Evolutionary conservation across 92 coral and sea anemone species (phyloP).

Genomic region (Phenganax stokvisi): DNA sequence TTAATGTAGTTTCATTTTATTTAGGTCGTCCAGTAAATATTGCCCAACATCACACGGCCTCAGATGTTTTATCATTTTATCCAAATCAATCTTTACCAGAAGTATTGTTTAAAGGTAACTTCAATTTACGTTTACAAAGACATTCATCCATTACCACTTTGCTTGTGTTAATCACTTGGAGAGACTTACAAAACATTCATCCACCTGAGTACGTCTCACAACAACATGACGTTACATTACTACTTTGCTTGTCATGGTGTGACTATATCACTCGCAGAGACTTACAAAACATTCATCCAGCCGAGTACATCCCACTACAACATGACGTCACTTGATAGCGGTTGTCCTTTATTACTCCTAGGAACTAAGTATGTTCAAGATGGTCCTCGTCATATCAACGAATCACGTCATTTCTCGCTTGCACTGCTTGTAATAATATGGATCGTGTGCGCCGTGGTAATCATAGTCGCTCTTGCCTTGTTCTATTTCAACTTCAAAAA

Average conservation of each 20-base stretch:
- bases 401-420: constrained; percentile 13
- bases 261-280: too few relatives aligned
- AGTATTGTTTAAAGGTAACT: constrained; percentile 16
- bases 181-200: too few relatives aligned
- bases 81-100: constrained; percentile 14
- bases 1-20: not conserved
- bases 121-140: too few relatives aligned
- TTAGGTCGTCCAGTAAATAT: not conserved
- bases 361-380: constrained; percentile 1
- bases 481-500: constrained; percentile 33
- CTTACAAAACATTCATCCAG: too few relatives aligned
- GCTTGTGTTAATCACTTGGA: too few relatives aligned
- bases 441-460: constrained; percentile 13
- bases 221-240: too few relatives aligned
- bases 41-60: constrained; percentile 21
- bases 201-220: too few relatives aligned
- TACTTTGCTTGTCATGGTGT: too few relatives aligned
- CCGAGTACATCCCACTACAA: too few relatives aligned
- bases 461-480: constrained; percentile 12
- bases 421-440: constrained; percentile 10
- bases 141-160: too few relatives aligned
- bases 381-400: constrained; percentile 19
- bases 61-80: constrained; percentile 2
- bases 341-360: not conserved
- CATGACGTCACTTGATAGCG: too few relatives aligned